Evolutionary conservation across 2,113 vertebrate genomes (phyloP).

Genomic region (Cavia porcellus): DNA sequence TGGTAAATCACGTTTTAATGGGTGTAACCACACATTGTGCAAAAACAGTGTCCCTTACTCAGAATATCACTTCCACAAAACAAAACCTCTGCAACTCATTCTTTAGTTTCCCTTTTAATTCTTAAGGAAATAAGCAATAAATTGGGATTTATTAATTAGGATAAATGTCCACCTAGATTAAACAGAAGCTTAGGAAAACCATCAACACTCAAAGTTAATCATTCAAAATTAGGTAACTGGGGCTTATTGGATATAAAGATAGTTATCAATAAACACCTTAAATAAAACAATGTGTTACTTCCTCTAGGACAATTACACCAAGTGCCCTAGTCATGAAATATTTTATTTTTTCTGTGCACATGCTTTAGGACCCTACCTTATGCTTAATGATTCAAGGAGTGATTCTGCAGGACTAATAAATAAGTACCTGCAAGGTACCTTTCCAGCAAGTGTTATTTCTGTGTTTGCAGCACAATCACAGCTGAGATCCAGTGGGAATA

Average conservation of each 20-base stretch:
- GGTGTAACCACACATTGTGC: background rate
- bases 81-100: background rate
- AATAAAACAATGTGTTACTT: background rate
- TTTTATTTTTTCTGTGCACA: background rate
- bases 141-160: background rate
- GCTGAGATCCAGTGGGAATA: background rate
- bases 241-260: background rate
- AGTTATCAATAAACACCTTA: background rate
- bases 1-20: background rate
- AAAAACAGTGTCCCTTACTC: background rate
- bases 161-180: background rate
- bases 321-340: background rate
- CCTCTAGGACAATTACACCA: background rate
- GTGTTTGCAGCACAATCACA: constrained; percentile 27
- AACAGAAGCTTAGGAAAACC: constrained; percentile 16
- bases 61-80: background rate
- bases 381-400: constrained; percentile 30
- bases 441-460: constrained; percentile 38
- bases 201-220: background rate
- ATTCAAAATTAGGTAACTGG: constrained; percentile 13
- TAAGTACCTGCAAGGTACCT: constrained; percentile 42
- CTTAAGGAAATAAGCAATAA: background rate
- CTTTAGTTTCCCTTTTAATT: background rate
- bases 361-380: background rate
- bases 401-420: constrained; percentile 1